These are phyloP conservation scores for Chlorospingus flavigularis DNA, from an alignment of 2,797 vertebrate genomes.

Conservation along the genomic window DNA sequence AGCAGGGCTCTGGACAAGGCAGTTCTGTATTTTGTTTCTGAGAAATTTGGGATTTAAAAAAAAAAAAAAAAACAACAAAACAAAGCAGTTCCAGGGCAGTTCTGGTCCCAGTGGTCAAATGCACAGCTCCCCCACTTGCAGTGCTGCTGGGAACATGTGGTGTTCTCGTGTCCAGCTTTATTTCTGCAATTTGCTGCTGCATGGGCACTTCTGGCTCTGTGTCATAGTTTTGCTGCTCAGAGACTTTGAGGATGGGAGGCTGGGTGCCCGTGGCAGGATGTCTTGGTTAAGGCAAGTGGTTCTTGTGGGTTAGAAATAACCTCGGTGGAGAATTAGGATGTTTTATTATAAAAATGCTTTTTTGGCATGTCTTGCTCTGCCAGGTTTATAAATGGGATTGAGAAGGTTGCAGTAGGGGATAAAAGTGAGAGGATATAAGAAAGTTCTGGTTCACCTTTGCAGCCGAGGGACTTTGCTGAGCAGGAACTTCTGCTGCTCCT, in stretches of 20 bases:
- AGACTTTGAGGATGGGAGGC: background rate
- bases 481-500: background rate
- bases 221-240: background rate
- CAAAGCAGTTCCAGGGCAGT: background rate
- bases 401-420: background rate
- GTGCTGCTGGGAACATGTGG: background rate
- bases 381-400: background rate
- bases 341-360: background rate
- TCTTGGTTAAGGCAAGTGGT: slow-evolving; percentile 16
- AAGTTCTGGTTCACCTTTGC: background rate
- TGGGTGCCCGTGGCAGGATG: background rate
- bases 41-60: background rate
- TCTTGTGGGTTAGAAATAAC: slow-evolving; percentile 36
- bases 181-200: background rate
- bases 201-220: background rate
- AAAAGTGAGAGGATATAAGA: background rate
- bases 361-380: background rate
- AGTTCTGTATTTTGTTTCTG: slow-evolving; percentile 34
- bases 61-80: background rate
- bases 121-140: background rate
- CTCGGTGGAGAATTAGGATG: background rate
- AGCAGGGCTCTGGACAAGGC: background rate
- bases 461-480: background rate
- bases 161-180: background rate
- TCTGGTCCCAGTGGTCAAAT: background rate